phyloP scores from a whole-genome alignment of 2,113 vertebrate genomes.

The Salvelinus fontinalis region DNA sequence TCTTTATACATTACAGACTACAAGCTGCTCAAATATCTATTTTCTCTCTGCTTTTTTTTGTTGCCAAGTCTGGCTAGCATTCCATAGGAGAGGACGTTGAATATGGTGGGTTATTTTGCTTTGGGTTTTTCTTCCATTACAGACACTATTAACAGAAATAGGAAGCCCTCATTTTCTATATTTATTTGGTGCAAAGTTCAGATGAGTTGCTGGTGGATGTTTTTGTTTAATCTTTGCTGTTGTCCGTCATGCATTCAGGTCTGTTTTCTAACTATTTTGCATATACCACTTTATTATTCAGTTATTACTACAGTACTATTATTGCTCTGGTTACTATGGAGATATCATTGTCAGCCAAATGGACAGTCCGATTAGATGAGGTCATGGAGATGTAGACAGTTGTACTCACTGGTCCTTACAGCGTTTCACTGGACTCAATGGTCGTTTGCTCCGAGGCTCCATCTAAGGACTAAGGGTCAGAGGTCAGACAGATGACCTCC shows the following conservation, averaged over 20 bases:
- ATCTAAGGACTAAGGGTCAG: not conserved
- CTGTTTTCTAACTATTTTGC: slow-evolving; percentile 1
- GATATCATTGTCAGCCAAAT: slow-evolving; percentile 44
- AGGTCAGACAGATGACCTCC: not conserved
- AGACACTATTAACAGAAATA: not conserved
- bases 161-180: not conserved
- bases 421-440: slow-evolving; percentile 10
- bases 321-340: not conserved
- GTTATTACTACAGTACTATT: slow-evolving; percentile 19
- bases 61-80: slow-evolving; percentile 14
- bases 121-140: slow-evolving; percentile 19
- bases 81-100: slow-evolving; percentile 23
- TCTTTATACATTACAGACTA: not conserved
- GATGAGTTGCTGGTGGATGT: slow-evolving; percentile 8
- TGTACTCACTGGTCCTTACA: not conserved
- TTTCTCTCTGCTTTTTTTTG: not conserved
- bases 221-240: not conserved
- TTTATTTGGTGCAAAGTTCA: slow-evolving; percentile 21
- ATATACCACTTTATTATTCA: not conserved
- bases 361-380: not conserved
- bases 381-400: not conserved
- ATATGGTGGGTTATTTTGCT: not conserved
- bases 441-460: slow-evolving; percentile 2
- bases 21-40: too few species aligned
- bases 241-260: slow-evolving; percentile 16